Evolutionary conservation across 2,113 vertebrate genomes (phyloP).

Genomic region (Piprites chloris): DNA sequence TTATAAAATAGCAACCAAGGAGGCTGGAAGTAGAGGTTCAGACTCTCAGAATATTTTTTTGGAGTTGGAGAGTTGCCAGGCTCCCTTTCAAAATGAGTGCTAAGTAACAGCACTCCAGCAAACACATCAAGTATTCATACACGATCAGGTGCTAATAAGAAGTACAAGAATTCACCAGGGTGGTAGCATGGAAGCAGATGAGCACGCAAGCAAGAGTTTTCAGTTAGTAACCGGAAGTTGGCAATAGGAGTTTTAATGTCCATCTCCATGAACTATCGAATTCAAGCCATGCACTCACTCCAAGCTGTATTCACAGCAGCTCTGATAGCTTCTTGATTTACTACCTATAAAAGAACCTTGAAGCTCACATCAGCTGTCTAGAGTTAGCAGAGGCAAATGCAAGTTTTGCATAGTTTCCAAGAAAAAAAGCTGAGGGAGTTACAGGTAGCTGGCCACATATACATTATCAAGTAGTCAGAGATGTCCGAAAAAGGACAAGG

Average conservation of each 20-base stretch:
- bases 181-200: not conserved
- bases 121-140: not conserved
- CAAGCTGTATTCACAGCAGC: not conserved
- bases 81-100: not conserved
- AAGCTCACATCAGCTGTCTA: not conserved
- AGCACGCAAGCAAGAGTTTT: not conserved
- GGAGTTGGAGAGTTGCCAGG: not conserved
- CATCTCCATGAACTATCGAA: not conserved
- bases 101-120: conserved; percentile 7
- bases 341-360: not conserved
- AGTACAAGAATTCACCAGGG: not conserved
- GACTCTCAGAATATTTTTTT: not conserved
- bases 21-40: conserved; percentile 19
- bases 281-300: not conserved
- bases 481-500: not conserved
- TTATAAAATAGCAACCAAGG: conserved; percentile 29
- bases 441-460: not conserved
- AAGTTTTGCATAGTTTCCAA: not conserved
- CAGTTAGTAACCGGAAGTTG: not conserved
- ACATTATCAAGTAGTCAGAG: not conserved
- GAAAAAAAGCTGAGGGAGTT: not conserved
- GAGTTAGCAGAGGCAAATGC: not conserved
- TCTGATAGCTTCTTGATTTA: not conserved
- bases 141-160: conserved; percentile 1
- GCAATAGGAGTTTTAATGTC: not conserved